phyloP scores from a whole-genome alignment of 2,797 vertebrate species.

The Chelon labrosus region DNA sequence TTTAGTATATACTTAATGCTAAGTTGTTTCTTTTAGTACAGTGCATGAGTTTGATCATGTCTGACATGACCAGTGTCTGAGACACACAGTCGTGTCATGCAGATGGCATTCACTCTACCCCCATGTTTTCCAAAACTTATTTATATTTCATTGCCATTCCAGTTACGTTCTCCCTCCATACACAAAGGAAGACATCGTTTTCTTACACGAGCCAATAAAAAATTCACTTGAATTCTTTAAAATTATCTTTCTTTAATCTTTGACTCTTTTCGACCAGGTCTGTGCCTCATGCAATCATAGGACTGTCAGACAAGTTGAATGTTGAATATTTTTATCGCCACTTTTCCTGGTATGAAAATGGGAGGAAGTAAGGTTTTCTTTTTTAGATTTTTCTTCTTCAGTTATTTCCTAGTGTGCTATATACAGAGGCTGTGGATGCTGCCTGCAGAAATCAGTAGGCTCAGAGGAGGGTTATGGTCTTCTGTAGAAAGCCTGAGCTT shows the following conservation, averaged over 20 bases:
- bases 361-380: not conserved
- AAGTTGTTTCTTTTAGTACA: too few species aligned
- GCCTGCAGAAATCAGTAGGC: too few species aligned
- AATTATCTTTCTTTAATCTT: conserved; percentile 15
- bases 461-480: too few species aligned
- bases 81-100: conserved; percentile 1
- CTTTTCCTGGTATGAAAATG: conserved; percentile 3
- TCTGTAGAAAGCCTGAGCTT: too few species aligned
- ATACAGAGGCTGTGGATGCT: too few species aligned
- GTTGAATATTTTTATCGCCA: conserved; percentile 11
- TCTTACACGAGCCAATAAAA: conserved; percentile 2
- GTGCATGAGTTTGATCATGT: not conserved
- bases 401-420: too few species aligned
- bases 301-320: conserved; percentile 28
- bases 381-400: not conserved
- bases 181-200: not conserved
- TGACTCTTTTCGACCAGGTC: not conserved
- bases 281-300: conserved; percentile 8
- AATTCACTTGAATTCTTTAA: conserved; percentile 18
- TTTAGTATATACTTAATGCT: too few species aligned
- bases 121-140: not conserved
- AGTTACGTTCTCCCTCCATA: not conserved
- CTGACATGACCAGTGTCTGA: not conserved
- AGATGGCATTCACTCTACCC: conserved; percentile 13
- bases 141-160: conserved; percentile 16